Conservation (phyloP, 53 echinoderm and acorn worm species). For the Echinarachnius parma region DNA sequence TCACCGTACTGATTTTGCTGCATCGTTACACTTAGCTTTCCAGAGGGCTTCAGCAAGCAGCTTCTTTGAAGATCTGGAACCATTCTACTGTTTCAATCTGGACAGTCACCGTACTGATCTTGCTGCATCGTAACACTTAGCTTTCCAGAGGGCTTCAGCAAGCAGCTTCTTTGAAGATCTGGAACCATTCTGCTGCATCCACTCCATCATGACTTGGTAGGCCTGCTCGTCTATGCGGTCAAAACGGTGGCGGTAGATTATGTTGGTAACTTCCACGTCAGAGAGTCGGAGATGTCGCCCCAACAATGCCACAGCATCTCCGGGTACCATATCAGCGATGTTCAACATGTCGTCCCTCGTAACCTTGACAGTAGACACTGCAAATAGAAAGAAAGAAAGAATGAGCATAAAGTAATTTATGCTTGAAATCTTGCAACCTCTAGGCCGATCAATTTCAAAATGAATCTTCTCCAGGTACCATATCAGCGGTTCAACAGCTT, state of each 20-base stretch:
- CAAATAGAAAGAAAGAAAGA: background rate
- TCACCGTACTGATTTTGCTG: too few relatives aligned
- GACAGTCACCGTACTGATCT: background rate
- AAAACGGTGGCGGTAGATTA: background rate
- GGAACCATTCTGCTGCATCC: background rate
- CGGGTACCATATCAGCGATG: background rate
- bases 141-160: constrained; percentile 15
- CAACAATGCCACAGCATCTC: background rate
- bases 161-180: background rate
- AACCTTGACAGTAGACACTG: constrained; percentile 9
- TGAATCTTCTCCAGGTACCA: too few relatives aligned
- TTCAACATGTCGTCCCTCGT: background rate
- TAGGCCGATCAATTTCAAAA: too few relatives aligned
- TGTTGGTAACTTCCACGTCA: background rate
- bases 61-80: too few relatives aligned
- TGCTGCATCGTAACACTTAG: constrained; percentile 12
- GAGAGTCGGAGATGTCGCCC: background rate
- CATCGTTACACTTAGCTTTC: too few relatives aligned
- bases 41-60: too few relatives aligned
- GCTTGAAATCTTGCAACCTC: too few relatives aligned
- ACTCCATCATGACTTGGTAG: background rate
- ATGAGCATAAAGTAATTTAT: background rate
- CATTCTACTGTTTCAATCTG: too few relatives aligned
- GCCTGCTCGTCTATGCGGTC: background rate
- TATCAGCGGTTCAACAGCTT: too few relatives aligned